phyloP scores from a whole-genome alignment of 2,113 vertebrate genomes.

The Mesembrinibis cayennensis region DNA sequence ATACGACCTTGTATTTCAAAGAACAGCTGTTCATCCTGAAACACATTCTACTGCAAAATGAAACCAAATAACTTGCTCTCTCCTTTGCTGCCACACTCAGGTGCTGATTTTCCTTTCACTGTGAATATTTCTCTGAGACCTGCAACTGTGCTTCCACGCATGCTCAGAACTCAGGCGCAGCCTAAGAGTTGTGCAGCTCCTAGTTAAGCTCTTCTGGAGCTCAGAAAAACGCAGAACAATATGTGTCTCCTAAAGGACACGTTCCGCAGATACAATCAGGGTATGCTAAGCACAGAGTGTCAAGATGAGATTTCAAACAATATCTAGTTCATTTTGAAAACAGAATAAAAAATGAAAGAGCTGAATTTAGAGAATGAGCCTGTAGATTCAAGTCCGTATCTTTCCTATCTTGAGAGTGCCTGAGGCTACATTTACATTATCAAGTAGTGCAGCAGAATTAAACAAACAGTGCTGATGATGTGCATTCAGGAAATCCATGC shows the following conservation, averaged over 20 bases:
- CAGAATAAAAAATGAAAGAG: neutral
- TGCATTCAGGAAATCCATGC: neutral
- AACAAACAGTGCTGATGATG: neutral
- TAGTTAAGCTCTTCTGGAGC: neutral
- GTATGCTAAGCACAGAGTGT: neutral
- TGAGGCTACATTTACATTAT: neutral
- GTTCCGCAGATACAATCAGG: neutral
- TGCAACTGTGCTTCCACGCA: neutral
- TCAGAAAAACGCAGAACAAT: neutral
- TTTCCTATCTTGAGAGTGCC: neutral
- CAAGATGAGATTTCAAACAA: neutral
- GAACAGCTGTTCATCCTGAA: neutral
- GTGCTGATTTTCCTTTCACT: neutral
- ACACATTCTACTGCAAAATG: neutral
- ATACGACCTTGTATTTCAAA: neutral
- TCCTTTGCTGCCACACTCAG: neutral
- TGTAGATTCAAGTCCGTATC: neutral
- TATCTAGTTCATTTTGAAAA: neutral
- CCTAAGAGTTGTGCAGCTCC: neutral
- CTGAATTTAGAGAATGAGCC: neutral
- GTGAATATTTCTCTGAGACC: neutral
- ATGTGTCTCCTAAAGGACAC: neutral
- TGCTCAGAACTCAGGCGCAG: neutral
- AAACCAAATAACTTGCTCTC: neutral
- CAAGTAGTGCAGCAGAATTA: neutral